Percentiles rank a stretch among this genome's conserved stretches.
Evolutionary conservation across 1,140 invertebrate genomes (phyloP).

Genomic region (Ptiloglossa arizonensis): DNA sequence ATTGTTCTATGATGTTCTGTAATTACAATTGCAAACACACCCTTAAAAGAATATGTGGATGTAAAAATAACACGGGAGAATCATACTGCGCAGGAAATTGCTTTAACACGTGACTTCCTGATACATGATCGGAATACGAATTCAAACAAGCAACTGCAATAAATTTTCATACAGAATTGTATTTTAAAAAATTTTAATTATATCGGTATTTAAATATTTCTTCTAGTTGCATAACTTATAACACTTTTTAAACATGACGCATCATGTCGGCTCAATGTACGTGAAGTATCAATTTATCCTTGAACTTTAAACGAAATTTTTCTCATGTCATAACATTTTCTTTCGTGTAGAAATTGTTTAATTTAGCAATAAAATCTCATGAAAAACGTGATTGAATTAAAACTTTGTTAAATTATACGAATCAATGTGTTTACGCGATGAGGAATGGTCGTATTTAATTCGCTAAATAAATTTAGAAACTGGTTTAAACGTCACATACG

Average conservation of each 20-base stretch:
- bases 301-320: too few species aligned
- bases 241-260: background rate
- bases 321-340: too few species aligned
- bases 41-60: background rate
- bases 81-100: conserved; percentile 43
- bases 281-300: too few species aligned
- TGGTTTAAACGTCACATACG: too few species aligned
- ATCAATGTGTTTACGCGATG: background rate
- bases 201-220: background rate
- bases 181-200: background rate
- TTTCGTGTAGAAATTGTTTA: too few species aligned
- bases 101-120: conserved; percentile 55
- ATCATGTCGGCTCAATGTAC: too few species aligned
- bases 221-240: background rate
- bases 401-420: too few species aligned
- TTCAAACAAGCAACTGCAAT: background rate
- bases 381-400: too few species aligned
- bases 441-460: too few species aligned
- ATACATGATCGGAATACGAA: conserved; percentile 45
- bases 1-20: too few species aligned
- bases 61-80: background rate
- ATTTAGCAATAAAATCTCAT: too few species aligned
- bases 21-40: background rate
- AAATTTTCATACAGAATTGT: background rate
- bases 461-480: too few species aligned